Evolutionary conservation across 2,888 invertebrate species (phyloP), one percentile per base, ranked within the genome.

Genomic region (Muschampia plurimacula): DNA sequence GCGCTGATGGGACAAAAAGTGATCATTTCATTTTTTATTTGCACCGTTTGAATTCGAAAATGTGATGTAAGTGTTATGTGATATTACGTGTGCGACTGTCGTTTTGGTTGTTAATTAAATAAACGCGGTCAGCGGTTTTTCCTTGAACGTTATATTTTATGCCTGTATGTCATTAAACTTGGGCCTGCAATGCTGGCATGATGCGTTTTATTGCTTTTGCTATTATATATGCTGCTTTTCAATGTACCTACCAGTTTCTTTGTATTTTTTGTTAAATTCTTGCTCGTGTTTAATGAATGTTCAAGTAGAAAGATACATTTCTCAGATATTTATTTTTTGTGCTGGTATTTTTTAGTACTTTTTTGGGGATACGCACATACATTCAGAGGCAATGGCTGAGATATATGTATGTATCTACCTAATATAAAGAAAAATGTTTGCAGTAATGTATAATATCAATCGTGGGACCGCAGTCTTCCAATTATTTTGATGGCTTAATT

Each of bases 1-100:
- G 59, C 91, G 59, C 90, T 91, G 85, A 79, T 74, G 70, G 59
- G 36, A 65, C 46, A 64, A 74, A 73, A 46, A 66, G 68, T 59
- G 66, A 64, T 69, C 63, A 64, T 75, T 67, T 72, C 66, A 39
- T 64, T 68, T 67, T 74, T 74, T 62, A 65, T 62, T 73, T 9
- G 66, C 63, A 44, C 66, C 59, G 60, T 49, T 73, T 74, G 69
- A 69, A 66, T 69, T 72, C 62, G 68, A 57, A 65, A 74, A 69
- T 41, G 67, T 73, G 69, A 76, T 66, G 72, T 74, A 77, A 77
- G 76, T 68, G 72, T 75, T 74, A 75, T 74, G 44, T 66, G 73
- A 73, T 73, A 71, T 72, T 72, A 72, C 67, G 66, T 62, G 72
- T 72, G 72, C 62, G 72, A 72, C 66, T 59, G 72, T 72, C 60